Percentiles rank a stretch among this genome's conserved stretches.
Evolutionary conservation across 1,140 invertebrate species (phyloP).

Genomic region (Micrasema minimum): DNA sequence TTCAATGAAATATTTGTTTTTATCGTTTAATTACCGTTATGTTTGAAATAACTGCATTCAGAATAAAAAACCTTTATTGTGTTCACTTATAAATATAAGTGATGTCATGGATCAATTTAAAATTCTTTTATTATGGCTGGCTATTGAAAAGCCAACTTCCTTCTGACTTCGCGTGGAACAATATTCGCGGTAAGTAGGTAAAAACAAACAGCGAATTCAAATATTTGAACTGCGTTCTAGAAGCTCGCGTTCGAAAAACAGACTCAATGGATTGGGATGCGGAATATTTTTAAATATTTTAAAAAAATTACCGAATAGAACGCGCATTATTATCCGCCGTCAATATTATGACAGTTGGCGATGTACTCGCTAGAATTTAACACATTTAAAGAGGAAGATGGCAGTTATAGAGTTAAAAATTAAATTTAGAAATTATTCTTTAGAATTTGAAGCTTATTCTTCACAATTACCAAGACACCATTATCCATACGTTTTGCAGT

Average conservation of each 20-base stretch:
- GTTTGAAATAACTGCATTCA: too few relatives aligned
- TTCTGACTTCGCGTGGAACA: constrained; percentile 4
- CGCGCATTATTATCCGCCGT: not conserved
- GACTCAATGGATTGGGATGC: constrained; percentile 28
- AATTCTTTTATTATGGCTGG: not conserved
- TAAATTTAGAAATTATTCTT: constrained; percentile 5
- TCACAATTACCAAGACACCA: too few relatives aligned
- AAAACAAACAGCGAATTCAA: constrained; percentile 9
- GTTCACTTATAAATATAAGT: not conserved
- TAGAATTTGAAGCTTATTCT: not conserved
- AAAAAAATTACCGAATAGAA: constrained; percentile 4
- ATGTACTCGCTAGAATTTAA: not conserved
- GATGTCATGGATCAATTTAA: not conserved
- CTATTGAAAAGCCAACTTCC: constrained; percentile 3
- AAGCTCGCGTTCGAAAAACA: constrained; percentile 4
- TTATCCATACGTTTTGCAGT: too few relatives aligned
- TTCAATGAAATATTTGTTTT: too few relatives aligned
- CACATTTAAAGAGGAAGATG: not conserved
- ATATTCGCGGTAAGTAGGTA: not conserved
- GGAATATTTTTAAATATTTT: constrained; percentile 29
- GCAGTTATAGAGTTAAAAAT: not conserved
- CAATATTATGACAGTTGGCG: constrained; percentile 28
- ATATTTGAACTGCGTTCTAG: constrained; percentile 25
- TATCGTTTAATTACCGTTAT: too few relatives aligned
- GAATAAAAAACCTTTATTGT: too few relatives aligned